phyloP scores from a whole-genome alignment of 2,888 invertebrate species.

The Drosophila limbata region DNA sequence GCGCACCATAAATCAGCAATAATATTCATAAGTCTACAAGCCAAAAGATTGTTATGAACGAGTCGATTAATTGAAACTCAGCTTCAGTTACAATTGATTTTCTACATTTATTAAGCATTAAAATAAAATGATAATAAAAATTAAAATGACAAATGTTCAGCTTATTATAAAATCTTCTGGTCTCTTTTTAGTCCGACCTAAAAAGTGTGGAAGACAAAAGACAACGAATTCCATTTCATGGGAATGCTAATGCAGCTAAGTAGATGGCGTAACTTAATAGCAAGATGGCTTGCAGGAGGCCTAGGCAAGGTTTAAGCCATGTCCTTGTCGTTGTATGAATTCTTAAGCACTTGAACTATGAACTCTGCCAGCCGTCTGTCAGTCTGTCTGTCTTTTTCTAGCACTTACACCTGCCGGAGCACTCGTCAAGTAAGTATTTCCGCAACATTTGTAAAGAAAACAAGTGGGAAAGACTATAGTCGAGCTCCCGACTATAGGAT shows the following conservation, averaged over 20 bases:
- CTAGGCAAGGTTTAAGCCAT: conserved; percentile 7
- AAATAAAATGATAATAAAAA: too few relatives aligned
- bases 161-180: not conserved
- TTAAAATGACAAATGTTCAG: too few relatives aligned
- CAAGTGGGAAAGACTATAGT: too few relatives aligned
- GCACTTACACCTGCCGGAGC: not conserved
- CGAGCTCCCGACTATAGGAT: too few relatives aligned
- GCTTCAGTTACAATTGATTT: conserved; percentile 10
- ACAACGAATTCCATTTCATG: conserved; percentile 41
- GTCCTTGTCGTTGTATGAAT: conserved; percentile 5
- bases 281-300: conserved; percentile 13
- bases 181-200: conserved; percentile 11
- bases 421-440: not conserved
- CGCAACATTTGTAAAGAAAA: conserved; percentile 11
- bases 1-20: conserved; percentile 35
- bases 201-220: conserved; percentile 9
- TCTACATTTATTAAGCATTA: not conserved
- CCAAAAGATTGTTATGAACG: not conserved
- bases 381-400: not conserved
- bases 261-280: conserved; percentile 14
- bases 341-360: conserved; percentile 16
- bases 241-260: conserved; percentile 59
- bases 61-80: conserved; percentile 3
- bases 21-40: conserved; percentile 27
- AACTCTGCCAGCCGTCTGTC: not conserved